Evolutionary conservation across 2,797 vertebrate genomes (phyloP), one percentile per base, ranked within the genome.

Genomic region (Mallotus villosus): DNA sequence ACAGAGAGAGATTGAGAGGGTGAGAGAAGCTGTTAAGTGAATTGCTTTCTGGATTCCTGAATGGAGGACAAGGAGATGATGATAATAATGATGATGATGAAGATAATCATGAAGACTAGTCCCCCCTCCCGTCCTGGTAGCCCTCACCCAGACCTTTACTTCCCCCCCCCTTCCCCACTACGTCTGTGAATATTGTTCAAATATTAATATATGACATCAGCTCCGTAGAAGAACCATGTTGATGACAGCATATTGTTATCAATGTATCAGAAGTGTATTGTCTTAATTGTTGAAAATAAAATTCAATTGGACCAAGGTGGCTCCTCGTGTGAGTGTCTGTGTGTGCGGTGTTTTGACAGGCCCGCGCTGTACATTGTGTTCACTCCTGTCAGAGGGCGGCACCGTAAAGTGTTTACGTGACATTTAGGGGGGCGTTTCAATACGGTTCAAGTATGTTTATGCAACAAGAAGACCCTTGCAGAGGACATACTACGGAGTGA

Each of bases 281-380:
- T 93, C 87, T 90, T 93, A 85, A 90, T 82, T 92, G 89, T 93
- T 92, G 78, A 86, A 86, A 93, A 91, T 93, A 94, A 93, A 94
- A 82, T 91, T 89, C 81, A 86, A 86, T 90, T 92, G 91, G 91
- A 92, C 91, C 92, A 91, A 93, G 73, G 65, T 21, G 67, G 75
- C 57, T 59, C 29, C 29, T 46, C 70, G 75, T 41, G 51, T n/a
- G 17, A 55, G 81, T 74, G 79, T 77, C 55, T 5, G 61, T 73
- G 75, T 74, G 82, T 79, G 74, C 67, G 73, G 12, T 46, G 24
- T 19, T 9, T 4, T 11, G 25, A 12, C 9, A 24, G 57, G 22
- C n/a, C n/a, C 2, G 22, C 7, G n/a, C 19, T 55, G 51, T 55
- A 55, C 51, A 55, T n/a, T 17, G 19, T 32, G 60, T 62, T 32